These are phyloP conservation scores for Tribolium castaneum DNA, from an alignment of 1,140 invertebrate genomes.

Conservation along the genomic window DNA sequence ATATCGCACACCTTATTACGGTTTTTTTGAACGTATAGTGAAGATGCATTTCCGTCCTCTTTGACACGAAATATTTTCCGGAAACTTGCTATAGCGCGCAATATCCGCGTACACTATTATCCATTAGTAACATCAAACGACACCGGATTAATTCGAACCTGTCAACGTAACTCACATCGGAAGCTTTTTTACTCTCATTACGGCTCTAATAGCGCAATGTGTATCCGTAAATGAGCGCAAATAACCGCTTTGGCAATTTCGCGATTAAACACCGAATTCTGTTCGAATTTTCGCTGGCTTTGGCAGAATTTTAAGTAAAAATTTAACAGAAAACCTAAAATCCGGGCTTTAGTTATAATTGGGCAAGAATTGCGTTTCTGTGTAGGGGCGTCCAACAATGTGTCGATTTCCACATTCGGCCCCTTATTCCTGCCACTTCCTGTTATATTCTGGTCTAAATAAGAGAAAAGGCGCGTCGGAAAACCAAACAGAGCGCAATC, in stretches of 20 bases:
- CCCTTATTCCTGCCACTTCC: slow-evolving; percentile 16
- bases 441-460: slow-evolving; percentile 35
- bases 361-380: slow-evolving; percentile 5
- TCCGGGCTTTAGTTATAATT: slow-evolving; percentile 8
- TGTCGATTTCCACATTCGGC: slow-evolving; percentile 25
- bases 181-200: slow-evolving; percentile 48
- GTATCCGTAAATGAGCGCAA: slow-evolving; percentile 6
- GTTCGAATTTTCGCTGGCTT: not conserved
- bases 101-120: slow-evolving; percentile 45
- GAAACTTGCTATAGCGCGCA: slow-evolving; percentile 45
- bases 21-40: not conserved
- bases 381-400: slow-evolving; percentile 15
- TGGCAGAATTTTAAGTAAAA: not conserved
- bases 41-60: slow-evolving; percentile 32
- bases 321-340: not conserved
- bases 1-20: slow-evolving; percentile 13
- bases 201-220: slow-evolving; percentile 38
- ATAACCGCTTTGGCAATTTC: slow-evolving; percentile 16
- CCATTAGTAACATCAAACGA: slow-evolving; percentile 50
- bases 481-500: slow-evolving; percentile 58
- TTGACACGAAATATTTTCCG: slow-evolving; percentile 44
- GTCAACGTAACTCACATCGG: slow-evolving; percentile 45
- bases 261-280: not conserved
- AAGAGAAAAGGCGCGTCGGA: slow-evolving; percentile 51
- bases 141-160: slow-evolving; percentile 44